A percentile compares a stretch with the other conserved stretches of the same genome.
These are phyloP conservation scores for Acyrthosiphon pisum DNA, from an alignment of 1,140 invertebrate genomes.

Conservation along the genomic window DNA sequence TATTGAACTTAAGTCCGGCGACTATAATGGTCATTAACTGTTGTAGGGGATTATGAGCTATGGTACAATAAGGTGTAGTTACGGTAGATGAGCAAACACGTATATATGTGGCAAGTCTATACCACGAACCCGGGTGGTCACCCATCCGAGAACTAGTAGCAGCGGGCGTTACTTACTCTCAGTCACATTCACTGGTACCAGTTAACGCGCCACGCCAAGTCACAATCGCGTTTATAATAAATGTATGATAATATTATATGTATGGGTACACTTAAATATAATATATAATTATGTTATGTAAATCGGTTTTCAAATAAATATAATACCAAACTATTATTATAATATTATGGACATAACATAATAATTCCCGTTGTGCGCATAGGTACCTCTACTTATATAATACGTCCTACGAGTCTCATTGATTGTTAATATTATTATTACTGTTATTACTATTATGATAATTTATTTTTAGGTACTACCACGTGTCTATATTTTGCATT, in stretches of 20 bases:
- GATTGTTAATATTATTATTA: not conserved
- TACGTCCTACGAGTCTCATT: not conserved
- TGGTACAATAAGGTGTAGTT: too few species aligned
- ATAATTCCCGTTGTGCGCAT: not conserved
- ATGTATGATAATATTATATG: not conserved
- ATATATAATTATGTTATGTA: not conserved
- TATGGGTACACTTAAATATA: not conserved
- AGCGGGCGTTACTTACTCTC: too few species aligned
- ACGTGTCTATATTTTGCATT: not conserved
- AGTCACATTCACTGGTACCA: too few species aligned
- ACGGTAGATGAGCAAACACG: too few species aligned
- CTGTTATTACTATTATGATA: not conserved
- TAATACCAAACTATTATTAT: not conserved
- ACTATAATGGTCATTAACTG: too few species aligned
- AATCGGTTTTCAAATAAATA: not conserved
- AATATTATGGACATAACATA: not conserved
- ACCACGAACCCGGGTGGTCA: too few species aligned
- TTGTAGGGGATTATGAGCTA: too few species aligned
- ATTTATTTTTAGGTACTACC: not conserved
- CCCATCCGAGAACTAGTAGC: too few species aligned
- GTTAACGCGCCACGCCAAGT: too few species aligned
- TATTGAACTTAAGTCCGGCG: too few species aligned
- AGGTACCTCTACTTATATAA: not conserved
- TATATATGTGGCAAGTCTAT: too few species aligned
- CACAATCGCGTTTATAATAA: too few species aligned